Evolutionary conservation across 1,140 invertebrate genomes (phyloP), one percentile per base, ranked within the genome.

Genomic region (Papilio machaon): DNA sequence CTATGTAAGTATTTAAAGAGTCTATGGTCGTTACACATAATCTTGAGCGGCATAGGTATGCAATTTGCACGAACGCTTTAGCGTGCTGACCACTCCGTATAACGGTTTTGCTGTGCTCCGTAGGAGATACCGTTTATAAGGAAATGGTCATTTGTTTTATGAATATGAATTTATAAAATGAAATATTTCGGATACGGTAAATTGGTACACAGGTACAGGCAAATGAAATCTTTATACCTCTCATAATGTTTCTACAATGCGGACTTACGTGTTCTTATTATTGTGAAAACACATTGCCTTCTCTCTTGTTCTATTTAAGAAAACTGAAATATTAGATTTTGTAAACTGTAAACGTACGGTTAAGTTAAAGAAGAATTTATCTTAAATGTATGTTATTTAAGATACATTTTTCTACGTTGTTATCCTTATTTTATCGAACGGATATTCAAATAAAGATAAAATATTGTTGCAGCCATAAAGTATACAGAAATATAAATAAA

Each of bases 1-100:
- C n/a, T 19, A 60, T 77, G 8, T 38, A 6, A 38, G 67, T 54
- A 58, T 70, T 74, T 1, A 23, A 2, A n/a, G 11, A 9, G 11
- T 15, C 15, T 81, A 52, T 43, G 13, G 67, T 17, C 43, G n/a
- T 43, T 73, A 23, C 11, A 54, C 19, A 78, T 67, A 38, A 70
- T 80, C 67, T 47, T 38, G 15, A 58, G 13, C 23, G 30, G 23
- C 73, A 75, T 83, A 83, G 81, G 73, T 82, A 85, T 84, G 87
- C 88, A 90, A 90, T 91, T 91, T 90, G 88, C 83, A 82, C 83
- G 82, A 85, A 75, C 80, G 83, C 79, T 86, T 84, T 85, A 86
- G 85, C 82, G 75, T 47, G 47, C 77, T 77, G 82, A 82, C 85
- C 84, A 86, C 80, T 85, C 74, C 77, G 79, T 84, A 73, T 89